A percentile compares a stretch with the other conserved stretches of the same genome.
Conservation (phyloP, 2,888 invertebrate species). For the Spilosoma lubricipeda region DNA sequence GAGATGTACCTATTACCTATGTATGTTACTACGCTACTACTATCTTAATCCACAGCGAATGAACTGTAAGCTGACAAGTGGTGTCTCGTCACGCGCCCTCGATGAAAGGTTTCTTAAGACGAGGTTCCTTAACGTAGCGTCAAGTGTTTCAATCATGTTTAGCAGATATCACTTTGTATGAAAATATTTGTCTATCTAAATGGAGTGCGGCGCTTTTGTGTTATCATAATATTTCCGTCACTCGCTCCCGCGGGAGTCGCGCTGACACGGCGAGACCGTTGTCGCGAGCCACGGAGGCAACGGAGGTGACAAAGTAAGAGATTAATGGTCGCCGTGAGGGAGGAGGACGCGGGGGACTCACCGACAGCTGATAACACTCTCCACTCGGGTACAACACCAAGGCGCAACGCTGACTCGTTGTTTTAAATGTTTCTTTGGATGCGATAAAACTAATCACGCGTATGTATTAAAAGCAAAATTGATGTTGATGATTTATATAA, state of each 20-base stretch:
- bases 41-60: not conserved
- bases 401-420: not conserved
- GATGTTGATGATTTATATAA: too few species aligned
- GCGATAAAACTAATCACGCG: too few species aligned
- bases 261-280: not conserved
- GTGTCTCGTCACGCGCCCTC: not conserved
- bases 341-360: not conserved
- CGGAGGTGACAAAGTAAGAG: constrained; percentile 17
- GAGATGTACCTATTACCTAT: not conserved
- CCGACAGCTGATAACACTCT: not conserved
- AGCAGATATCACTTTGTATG: not conserved
- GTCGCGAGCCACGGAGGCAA: not conserved
- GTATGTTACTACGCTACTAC: too few species aligned
- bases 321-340: constrained; percentile 10
- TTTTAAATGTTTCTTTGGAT: too few species aligned
- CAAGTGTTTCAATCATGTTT: not conserved
- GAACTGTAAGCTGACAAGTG: not conserved
- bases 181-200: not conserved
- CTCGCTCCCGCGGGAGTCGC: not conserved
- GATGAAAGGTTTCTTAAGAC: constrained; percentile 4
- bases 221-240: constrained; percentile 4
- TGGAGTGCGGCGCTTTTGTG: not conserved
- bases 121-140: not conserved
- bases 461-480: too few species aligned
- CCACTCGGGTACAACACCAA: not conserved